Evolutionary conservation across 1,140 invertebrate genomes (phyloP).

Genomic region (Tetragnatha versicolor): DNA sequence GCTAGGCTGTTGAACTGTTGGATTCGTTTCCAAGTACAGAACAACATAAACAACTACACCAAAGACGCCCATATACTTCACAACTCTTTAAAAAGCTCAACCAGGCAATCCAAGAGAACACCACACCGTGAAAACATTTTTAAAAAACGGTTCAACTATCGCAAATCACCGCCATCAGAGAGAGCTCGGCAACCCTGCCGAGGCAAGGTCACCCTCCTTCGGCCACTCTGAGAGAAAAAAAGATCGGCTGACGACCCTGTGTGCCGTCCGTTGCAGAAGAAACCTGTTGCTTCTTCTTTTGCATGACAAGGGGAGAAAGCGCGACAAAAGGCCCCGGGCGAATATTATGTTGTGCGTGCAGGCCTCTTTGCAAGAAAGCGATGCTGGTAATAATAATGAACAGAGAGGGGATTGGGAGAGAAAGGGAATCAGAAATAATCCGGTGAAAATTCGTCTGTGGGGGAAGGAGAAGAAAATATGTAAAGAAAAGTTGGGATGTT

Average conservation of each 20-base stretch:
- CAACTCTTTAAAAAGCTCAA: neutral
- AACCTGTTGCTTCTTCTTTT: slow-evolving; percentile 39
- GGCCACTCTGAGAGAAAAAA: neutral
- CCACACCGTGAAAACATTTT: neutral
- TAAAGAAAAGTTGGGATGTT: too few species aligned
- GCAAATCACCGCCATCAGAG: neutral
- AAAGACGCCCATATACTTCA: too few species aligned
- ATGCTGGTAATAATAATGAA: too few species aligned
- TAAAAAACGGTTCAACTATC: neutral
- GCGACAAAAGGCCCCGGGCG: neutral
- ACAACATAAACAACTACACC: too few species aligned
- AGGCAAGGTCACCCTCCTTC: slow-evolving; percentile 6
- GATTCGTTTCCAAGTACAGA: too few species aligned
- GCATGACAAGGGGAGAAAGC: slow-evolving; percentile 2
- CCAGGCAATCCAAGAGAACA: neutral
- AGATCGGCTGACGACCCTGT: slow-evolving; percentile 29
- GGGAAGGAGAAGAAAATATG: too few species aligned
- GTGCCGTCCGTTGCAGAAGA: neutral
- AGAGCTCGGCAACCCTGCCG: neutral
- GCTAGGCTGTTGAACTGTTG: too few species aligned
- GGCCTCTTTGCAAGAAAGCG: too few species aligned
- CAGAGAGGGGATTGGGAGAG: too few species aligned
- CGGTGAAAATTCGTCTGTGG: too few species aligned
- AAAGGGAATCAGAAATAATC: too few species aligned
- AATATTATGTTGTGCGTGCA: neutral